Conservation (phyloP, 2,797 vertebrate species). For the Myotis findleyi region DNA sequence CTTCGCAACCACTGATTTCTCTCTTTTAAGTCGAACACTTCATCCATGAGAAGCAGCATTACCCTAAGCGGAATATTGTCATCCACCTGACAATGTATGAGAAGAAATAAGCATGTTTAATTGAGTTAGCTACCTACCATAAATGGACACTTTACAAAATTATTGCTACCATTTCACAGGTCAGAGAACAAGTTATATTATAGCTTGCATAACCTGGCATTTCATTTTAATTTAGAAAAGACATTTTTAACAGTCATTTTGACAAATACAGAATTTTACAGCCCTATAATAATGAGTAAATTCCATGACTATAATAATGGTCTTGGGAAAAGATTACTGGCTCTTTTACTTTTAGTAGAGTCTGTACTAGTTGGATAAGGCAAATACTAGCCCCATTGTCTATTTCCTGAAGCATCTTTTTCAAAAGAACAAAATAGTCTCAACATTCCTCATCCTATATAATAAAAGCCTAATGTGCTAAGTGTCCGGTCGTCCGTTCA, state of each 20-base stretch:
- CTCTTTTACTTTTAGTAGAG: background rate
- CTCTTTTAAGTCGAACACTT: slow-evolving; percentile 98
- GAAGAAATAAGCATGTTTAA: background rate
- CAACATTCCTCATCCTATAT: background rate
- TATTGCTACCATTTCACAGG: background rate
- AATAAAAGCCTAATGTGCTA: too few relatives aligned
- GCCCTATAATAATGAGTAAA: background rate
- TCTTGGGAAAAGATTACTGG: background rate
- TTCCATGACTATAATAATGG: background rate
- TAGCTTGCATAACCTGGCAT: background rate
- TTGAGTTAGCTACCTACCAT: background rate
- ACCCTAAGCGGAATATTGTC: slow-evolving; percentile 98
- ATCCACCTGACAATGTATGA: slow-evolving; percentile 92
- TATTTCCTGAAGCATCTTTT: slow-evolving; percentile 35
- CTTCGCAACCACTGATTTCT: slow-evolving; percentile 98
- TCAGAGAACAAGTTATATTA: background rate
- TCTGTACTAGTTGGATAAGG: background rate
- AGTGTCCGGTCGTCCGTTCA: too few relatives aligned
- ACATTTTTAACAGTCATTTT: background rate
- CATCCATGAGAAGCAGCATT: slow-evolving; percentile 99
- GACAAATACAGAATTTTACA: slow-evolving; percentile 31
- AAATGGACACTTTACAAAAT: slow-evolving; percentile 13
- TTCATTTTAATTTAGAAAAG: slow-evolving; percentile 25
- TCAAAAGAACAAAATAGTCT: slow-evolving; percentile 40
- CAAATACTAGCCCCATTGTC: background rate